Evolutionary conservation across 2,113 vertebrate genomes (phyloP).

Genomic region (Podarcis cretensis): DNA sequence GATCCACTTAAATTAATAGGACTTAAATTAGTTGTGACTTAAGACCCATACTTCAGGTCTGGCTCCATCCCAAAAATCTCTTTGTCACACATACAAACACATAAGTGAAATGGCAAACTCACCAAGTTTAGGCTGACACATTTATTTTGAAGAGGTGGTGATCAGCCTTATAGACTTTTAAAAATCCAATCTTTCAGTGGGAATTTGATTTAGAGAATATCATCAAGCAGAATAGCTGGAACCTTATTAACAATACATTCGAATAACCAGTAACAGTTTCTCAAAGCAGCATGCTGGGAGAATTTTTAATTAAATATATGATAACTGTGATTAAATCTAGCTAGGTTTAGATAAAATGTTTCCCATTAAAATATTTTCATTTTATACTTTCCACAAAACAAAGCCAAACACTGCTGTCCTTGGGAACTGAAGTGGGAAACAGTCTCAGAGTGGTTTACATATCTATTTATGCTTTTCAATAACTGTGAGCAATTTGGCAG

Average conservation of each 20-base stretch:
- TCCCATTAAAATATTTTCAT: constrained; percentile 10
- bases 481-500: constrained; percentile 36
- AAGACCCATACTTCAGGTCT: not conserved
- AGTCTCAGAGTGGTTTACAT: constrained; percentile 29
- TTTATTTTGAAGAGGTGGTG: not conserved
- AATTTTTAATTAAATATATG: constrained; percentile 46
- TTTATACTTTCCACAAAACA: constrained; percentile 30
- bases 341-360: constrained; percentile 33
- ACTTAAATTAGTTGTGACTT: too few relatives aligned
- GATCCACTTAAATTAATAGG: too few relatives aligned
- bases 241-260: not conserved
- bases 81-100: not conserved
- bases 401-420: not conserved
- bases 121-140: not conserved
- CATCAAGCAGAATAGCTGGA: not conserved
- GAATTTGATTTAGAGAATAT: not conserved
- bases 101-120: not conserved
- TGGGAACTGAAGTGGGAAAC: constrained; percentile 14
- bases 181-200: not conserved
- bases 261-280: not conserved
- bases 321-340: constrained; percentile 2
- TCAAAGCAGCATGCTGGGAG: constrained; percentile 38
- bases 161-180: not conserved
- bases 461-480: constrained; percentile 38
- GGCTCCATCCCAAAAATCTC: not conserved